phyloP scores from a whole-genome alignment of 2,797 vertebrate species.

The Microctenopoma stevenorrisi region DNA sequence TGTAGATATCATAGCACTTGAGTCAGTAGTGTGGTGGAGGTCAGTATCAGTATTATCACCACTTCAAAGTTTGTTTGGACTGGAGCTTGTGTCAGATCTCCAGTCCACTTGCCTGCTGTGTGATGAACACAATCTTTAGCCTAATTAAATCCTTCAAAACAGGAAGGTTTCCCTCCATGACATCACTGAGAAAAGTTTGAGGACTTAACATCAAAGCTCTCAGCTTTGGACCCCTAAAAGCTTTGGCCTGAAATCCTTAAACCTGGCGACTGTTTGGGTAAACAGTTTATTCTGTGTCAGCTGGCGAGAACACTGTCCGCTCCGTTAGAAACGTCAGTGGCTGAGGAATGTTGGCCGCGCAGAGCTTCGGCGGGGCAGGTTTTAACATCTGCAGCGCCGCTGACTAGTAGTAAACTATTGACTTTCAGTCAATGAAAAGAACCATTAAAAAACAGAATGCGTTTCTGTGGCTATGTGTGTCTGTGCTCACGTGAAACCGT shows the following conservation, averaged over 20 bases:
- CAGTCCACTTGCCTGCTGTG: constrained; percentile 32
- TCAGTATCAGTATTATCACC: constrained; percentile 33
- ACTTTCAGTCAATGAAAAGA: constrained; percentile 45
- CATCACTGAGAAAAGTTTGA: constrained; percentile 72
- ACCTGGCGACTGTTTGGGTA: constrained; percentile 78
- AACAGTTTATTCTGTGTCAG: constrained; percentile 82
- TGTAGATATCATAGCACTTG: constrained; percentile 9
- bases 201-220: constrained; percentile 73
- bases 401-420: constrained; percentile 52
- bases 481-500: neutral
- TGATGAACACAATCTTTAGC: constrained; percentile 47
- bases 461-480: constrained; percentile 6
- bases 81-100: constrained; percentile 42
- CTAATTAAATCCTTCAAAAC: constrained; percentile 55
- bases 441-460: constrained; percentile 8
- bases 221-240: constrained; percentile 72
- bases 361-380: constrained; percentile 40
- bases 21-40: constrained; percentile 17
- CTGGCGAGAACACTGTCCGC: constrained; percentile 67
- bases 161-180: constrained; percentile 62
- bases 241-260: constrained; percentile 77
- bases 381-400: constrained; percentile 61
- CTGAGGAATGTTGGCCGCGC: constrained; percentile 68
- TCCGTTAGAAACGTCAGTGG: constrained; percentile 49
- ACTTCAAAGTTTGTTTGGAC: constrained; percentile 64